phyloP scores from a whole-genome alignment of 1,140 invertebrate species.

The Lethocerus indicus region DNA sequence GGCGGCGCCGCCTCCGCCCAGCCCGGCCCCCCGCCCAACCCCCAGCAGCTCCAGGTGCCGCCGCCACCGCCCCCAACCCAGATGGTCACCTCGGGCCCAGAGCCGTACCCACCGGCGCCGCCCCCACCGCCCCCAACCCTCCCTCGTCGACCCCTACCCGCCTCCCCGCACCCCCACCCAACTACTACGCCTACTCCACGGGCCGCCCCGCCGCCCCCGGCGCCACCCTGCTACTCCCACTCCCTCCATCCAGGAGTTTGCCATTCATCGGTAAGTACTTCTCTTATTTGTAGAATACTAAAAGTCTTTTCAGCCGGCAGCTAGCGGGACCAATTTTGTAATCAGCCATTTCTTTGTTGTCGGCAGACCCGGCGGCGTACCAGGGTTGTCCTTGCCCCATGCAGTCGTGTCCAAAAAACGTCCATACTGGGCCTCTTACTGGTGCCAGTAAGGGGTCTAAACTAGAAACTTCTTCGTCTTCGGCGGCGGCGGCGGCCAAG shows the following conservation, averaged over 20 bases:
- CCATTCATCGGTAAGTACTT: conserved; percentile 23
- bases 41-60: conserved; percentile 21
- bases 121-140: conserved; percentile 21
- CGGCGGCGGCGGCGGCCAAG: conserved; percentile 32
- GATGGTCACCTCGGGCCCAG: conserved; percentile 16
- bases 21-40: conserved; percentile 21
- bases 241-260: conserved; percentile 39
- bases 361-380: conserved; percentile 23
- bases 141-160: conserved; percentile 22
- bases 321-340: conserved; percentile 8
- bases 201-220: background rate
- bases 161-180: conserved; percentile 15
- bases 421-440: conserved; percentile 90
- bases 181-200: background rate
- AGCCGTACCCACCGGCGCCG: conserved; percentile 22
- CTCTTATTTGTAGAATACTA: conserved; percentile 5
- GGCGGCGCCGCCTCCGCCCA: conserved; percentile 31
- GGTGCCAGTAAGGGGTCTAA: conserved; percentile 55
- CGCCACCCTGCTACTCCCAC: conserved; percentile 39
- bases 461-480: conserved; percentile 39
- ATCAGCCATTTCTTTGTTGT: conserved; percentile 13
- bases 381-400: conserved; percentile 68
- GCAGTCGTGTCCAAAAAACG: conserved; percentile 90
- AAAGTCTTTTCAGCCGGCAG: background rate
- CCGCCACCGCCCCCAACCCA: conserved; percentile 14